Percentiles rank a stretch among this genome's conserved stretches.
These are phyloP conservation scores for Hirtodrosophila cameraria DNA, from an alignment of 2,888 invertebrate genomes.

Conservation along the genomic window DNA sequence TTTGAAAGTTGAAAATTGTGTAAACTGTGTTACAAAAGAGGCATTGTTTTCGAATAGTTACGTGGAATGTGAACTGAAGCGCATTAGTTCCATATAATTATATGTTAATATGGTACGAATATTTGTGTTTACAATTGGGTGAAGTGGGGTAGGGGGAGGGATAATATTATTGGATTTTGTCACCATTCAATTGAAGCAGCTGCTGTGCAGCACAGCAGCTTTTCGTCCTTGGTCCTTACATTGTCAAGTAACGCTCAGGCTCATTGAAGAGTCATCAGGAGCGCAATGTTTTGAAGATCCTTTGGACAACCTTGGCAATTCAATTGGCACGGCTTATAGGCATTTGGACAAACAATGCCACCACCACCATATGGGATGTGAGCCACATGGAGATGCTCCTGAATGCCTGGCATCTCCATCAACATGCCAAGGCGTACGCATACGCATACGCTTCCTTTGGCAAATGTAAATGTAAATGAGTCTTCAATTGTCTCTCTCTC, in stretches of 20 bases:
- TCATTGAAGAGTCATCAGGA: slow-evolving; percentile 44
- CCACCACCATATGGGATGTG: slow-evolving; percentile 27
- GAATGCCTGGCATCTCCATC: slow-evolving; percentile 30
- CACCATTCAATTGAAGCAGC: slow-evolving; percentile 30
- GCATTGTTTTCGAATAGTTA: slow-evolving; percentile 10
- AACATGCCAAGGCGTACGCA: slow-evolving; percentile 43
- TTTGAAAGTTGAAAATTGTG: background rate
- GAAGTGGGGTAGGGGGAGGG: no score
- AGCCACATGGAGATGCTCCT: no score
- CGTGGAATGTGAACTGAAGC: background rate
- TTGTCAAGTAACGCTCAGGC: slow-evolving; percentile 34
- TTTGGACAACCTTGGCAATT: slow-evolving; percentile 53
- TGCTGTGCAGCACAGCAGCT: slow-evolving; percentile 8
- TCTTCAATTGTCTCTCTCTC: slow-evolving; percentile 57
- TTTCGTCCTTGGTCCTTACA: slow-evolving; percentile 8
- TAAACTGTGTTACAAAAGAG: slow-evolving; percentile 1
- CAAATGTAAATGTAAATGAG: slow-evolving; percentile 71
- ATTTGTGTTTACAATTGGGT: slow-evolving; percentile 30
- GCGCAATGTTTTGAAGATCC: slow-evolving; percentile 28
- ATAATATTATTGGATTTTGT: slow-evolving; percentile 37
- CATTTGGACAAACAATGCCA: slow-evolving; percentile 50
- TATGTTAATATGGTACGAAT: slow-evolving; percentile 30
- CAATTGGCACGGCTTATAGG: slow-evolving; percentile 60
- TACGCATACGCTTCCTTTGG: slow-evolving; percentile 28
- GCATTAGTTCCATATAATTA: slow-evolving; percentile 28